phyloP scores from a whole-genome alignment of 2,888 invertebrate genomes.

The Melipona bicolor region DNA sequence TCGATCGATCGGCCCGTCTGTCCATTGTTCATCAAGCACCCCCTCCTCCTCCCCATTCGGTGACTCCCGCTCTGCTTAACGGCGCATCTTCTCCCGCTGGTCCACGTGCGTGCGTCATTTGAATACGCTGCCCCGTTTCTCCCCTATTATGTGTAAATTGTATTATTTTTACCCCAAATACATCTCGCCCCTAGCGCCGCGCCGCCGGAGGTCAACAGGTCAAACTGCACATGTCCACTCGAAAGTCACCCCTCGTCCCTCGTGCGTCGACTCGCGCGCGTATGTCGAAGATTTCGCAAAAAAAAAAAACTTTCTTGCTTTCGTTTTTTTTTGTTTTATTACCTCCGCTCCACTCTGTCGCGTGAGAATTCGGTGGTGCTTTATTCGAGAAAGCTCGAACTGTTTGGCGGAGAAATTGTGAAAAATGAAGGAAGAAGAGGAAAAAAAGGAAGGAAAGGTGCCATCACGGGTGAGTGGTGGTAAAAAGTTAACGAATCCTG shows the following conservation, averaged over 20 bases:
- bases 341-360: not conserved
- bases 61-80: conserved; percentile 23
- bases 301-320: not conserved
- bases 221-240: conserved; percentile 83
- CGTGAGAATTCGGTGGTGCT: conserved; percentile 5
- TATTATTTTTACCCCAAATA: conserved; percentile 84
- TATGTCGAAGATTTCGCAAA: conserved; percentile 16
- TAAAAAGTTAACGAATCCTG: conserved; percentile 54
- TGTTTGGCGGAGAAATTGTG: not conserved
- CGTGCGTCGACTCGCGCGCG: conserved; percentile 60
- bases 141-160: conserved; percentile 84
- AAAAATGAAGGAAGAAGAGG: conserved; percentile 1
- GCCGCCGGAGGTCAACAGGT: conserved; percentile 81
- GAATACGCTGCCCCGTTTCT: conserved; percentile 75
- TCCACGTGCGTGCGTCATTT: conserved; percentile 76
- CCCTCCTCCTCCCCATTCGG: conserved; percentile 19
- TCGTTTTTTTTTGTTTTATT: not conserved
- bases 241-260: conserved; percentile 77
- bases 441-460: not conserved
- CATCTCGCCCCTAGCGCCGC: conserved; percentile 76
- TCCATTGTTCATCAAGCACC: conserved; percentile 60
- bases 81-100: conserved; percentile 64
- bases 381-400: not conserved
- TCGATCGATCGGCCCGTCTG: conserved; percentile 70
- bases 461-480: conserved; percentile 40